Conservation (phyloP, 1,140 invertebrate species). For the Sminthurinus signatus region DNA sequence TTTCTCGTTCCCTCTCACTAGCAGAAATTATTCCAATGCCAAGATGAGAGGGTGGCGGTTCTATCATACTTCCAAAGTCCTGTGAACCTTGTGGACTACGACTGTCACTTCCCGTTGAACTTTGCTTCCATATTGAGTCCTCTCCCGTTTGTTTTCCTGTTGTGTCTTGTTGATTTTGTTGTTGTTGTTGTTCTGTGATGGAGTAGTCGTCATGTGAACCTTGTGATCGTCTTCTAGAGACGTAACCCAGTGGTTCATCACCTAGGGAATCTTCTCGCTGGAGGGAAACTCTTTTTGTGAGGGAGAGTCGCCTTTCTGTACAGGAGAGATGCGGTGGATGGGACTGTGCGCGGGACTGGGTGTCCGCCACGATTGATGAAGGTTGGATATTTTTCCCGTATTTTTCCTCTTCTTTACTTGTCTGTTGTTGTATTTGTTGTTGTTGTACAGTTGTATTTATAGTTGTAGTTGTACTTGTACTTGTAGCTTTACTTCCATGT, state of each 20-base stretch:
- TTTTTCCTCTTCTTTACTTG: neutral
- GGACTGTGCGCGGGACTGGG: neutral
- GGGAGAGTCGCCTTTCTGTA: slow-evolving; percentile 32
- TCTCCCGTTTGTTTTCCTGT: slow-evolving; percentile 7
- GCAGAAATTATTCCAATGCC: slow-evolving; percentile 18
- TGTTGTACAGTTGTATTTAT: neutral
- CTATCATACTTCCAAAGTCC: slow-evolving; percentile 40
- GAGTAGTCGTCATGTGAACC: slow-evolving; percentile 39
- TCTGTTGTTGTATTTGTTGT: neutral
- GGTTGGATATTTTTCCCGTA: too few relatives aligned
- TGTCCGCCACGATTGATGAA: neutral
- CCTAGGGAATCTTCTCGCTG: slow-evolving; percentile 36
- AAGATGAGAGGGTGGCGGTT: slow-evolving; percentile 35
- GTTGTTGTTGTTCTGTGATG: slow-evolving; percentile 4
- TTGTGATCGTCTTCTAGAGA: slow-evolving; percentile 28
- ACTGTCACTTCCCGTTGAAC: too few relatives aligned
- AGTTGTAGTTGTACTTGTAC: too few relatives aligned
- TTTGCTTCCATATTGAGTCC: neutral
- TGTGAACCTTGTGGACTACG: slow-evolving; percentile 9
- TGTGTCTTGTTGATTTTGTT: slow-evolving; percentile 13
- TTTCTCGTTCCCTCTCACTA: too few relatives aligned
- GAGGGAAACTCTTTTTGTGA: slow-evolving; percentile 22
- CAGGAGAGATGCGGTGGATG: too few relatives aligned
- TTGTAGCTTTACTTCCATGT: neutral
- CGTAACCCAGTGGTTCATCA: slow-evolving; percentile 40